A percentile compares a stretch with the other conserved stretches of the same genome.
Conservation (phyloP, 2,888 invertebrate genomes). For the Druceiella hillmani region DNA sequence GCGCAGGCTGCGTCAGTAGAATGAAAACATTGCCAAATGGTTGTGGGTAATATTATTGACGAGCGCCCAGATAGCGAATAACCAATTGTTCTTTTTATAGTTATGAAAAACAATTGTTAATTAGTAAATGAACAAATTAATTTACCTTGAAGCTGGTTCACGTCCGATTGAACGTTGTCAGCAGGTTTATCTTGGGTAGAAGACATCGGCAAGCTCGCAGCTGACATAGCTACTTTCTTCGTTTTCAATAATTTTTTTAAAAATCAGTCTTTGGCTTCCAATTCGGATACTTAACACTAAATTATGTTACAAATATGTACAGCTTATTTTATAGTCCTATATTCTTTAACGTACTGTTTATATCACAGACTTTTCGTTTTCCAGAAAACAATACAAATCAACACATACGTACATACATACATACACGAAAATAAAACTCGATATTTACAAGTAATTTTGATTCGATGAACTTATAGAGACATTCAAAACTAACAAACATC, state of each 20-base stretch:
- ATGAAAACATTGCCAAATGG: too few species aligned
- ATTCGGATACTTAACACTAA: conserved; percentile 35
- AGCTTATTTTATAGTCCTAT: conserved; percentile 50
- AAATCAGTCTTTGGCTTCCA: conserved; percentile 26
- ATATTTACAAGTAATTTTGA: conserved; percentile 48
- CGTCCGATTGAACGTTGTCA: conserved; percentile 42
- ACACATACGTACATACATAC: conserved; percentile 41
- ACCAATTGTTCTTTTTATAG: too few species aligned
- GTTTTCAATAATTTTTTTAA: conserved; percentile 48
- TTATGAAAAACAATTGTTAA: too few species aligned
- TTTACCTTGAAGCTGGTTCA: conserved; percentile 42
- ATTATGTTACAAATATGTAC: conserved; percentile 50
- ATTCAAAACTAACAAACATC: conserved; percentile 51
- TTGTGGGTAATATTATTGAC: too few species aligned
- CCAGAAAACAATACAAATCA: conserved; percentile 51
- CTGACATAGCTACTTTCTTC: conserved; percentile 48
- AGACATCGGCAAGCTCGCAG: conserved; percentile 45
- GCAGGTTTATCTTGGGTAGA: conserved; percentile 47
- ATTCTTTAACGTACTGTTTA: conserved; percentile 50
- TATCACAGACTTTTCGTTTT: conserved; percentile 59
- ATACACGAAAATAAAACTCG: conserved; percentile 51
- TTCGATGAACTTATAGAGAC: conserved; percentile 53
- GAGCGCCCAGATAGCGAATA: too few species aligned
- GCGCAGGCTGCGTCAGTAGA: too few species aligned
- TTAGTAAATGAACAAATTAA: too few species aligned